Evolutionary conservation across 1,140 invertebrate species (phyloP).

Genomic region (Drosophila elegans): DNA sequence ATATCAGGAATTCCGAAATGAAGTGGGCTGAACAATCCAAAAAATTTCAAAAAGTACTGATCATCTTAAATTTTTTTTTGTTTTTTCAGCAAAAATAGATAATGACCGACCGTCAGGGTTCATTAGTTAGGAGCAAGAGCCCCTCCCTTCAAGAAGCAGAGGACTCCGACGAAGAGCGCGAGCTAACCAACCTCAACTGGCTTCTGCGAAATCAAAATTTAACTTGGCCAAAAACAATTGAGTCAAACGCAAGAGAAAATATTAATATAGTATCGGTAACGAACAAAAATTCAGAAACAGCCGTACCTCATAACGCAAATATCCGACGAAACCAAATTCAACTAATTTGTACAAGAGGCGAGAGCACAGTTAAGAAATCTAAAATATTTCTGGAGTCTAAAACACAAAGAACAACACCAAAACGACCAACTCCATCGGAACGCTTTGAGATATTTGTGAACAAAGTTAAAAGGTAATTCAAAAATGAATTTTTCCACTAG

Average conservation of each 20-base stretch:
- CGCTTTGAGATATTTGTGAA: constrained; percentile 73
- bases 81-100: too few relatives aligned
- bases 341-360: not conserved
- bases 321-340: constrained; percentile 1
- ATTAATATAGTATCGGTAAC: not conserved
- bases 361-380: constrained; percentile 3
- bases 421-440: constrained; percentile 61
- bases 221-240: constrained; percentile 63
- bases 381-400: constrained; percentile 1
- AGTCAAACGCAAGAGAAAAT: constrained; percentile 25
- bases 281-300: not conserved
- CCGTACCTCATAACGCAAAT: not conserved
- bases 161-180: constrained; percentile 65
- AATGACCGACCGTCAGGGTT: too few relatives aligned
- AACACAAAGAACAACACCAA: constrained; percentile 14
- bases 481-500: not conserved
- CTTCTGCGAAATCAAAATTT: constrained; percentile 71
- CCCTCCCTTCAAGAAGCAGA: not conserved
- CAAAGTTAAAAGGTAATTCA: constrained; percentile 69
- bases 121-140: not conserved
- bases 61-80: too few relatives aligned
- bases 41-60: too few relatives aligned
- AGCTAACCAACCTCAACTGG: constrained; percentile 80
- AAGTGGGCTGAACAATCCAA: too few relatives aligned
- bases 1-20: too few relatives aligned